Percentiles rank a stretch among this genome's conserved stretches.
Conservation (phyloP, 2,888 invertebrate species). For the Pristionchus exspectatus region DNA sequence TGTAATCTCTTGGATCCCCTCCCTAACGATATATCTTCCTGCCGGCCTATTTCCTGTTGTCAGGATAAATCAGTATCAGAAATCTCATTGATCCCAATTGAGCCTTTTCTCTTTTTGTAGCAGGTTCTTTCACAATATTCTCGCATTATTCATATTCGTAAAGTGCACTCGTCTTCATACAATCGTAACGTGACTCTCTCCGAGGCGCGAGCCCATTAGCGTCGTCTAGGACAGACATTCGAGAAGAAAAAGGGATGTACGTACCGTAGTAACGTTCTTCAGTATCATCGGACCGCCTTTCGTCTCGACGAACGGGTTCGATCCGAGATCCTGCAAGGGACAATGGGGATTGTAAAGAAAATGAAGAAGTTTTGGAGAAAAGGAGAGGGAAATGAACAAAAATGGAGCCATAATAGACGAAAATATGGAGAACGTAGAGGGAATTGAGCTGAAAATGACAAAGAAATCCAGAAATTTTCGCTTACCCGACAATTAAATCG, state of each 20-base stretch:
- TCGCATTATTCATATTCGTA: too few species aligned
- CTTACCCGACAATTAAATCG: constrained; percentile 68
- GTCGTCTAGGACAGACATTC: background rate
- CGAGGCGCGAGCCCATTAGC: background rate
- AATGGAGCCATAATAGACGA: background rate
- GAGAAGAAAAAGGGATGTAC: background rate
- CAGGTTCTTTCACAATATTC: too few species aligned
- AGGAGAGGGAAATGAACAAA: background rate
- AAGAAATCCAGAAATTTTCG: background rate
- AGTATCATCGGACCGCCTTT: constrained; percentile 60
- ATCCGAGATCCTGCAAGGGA: constrained; percentile 58
- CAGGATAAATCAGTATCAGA: too few species aligned
- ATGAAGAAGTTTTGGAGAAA: too few species aligned
- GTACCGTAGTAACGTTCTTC: constrained; percentile 60
- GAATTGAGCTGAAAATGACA: background rate
- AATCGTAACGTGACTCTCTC: background rate
- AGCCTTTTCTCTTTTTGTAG: too few species aligned
- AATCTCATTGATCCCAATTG: too few species aligned
- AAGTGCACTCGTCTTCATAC: too few species aligned
- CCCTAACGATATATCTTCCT: too few species aligned
- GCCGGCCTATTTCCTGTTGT: too few species aligned
- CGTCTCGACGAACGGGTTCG: constrained; percentile 61
- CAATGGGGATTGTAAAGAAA: background rate
- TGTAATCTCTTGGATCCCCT: too few species aligned
- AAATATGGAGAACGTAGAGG: background rate